Base-by-base conservation (phyloP, 2,888 invertebrate species). In the Ptychoptera albimana region DNA sequence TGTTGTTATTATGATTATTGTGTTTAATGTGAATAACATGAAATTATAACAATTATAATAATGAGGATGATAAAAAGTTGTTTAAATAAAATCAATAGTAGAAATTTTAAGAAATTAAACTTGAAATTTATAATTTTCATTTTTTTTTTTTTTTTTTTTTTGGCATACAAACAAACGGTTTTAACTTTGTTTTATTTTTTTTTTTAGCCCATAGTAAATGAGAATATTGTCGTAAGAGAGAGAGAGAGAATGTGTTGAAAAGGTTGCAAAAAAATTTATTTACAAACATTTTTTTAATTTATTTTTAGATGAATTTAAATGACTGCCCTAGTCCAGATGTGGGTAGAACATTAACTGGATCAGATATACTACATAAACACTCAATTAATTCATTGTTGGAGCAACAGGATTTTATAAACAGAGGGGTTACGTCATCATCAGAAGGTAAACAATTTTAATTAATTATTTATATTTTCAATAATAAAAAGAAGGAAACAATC, bases 331-430 rank as follows among this genome's bases (percentile, higher is more conserved):
- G 44, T 45, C 45, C 51, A 34, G 50, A 52, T 37, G 15, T 29
- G 45, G 54, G 56, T 51, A 53, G 57, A 49, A 53, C 55, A 43
- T 50, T 60, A 49, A 37, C 52, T 45, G 50, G 50, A 31, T 54
- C 63, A 54, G 67, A 70, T 51, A 67, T 72, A 47, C 57, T 72
- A 43, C 71, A 71, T 50, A 64, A 62, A 48, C 69, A 69, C 57
- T 70, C 72, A 41, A 71, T 72, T 48, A 72, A 71, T 56, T 69
- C 70, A 2, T 58, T 72, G 46, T 55, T 71, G 51, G 67, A 69
- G 43, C 60, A 58, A 45, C 55, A 57, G 48, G 61, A 63, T 50
- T 54, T 63, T 36, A 53, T 62, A 43, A 55, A 54, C 45, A 42
- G 58, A 44, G 55, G 54, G 45, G 47, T 59, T 37, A 53, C 55